phyloP scores from a whole-genome alignment of 2,888 invertebrate genomes.

The Drosophila kambysellisi region DNA sequence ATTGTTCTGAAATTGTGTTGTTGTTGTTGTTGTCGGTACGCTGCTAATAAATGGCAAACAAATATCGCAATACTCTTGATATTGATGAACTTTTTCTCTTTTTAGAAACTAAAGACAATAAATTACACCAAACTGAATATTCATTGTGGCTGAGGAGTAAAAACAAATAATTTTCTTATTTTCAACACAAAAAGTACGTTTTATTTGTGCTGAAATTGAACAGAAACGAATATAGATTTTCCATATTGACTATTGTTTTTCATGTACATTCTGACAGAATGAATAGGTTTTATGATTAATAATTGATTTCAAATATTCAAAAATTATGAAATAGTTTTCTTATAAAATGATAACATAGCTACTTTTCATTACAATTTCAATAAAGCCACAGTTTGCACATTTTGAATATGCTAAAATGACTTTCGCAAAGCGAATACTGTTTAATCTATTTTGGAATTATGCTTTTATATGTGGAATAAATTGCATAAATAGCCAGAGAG shows the following conservation, averaged over 20 bases:
- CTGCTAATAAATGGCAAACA: constrained; percentile 22
- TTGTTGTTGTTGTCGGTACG: background rate
- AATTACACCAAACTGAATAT: constrained; percentile 3
- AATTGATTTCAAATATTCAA: background rate
- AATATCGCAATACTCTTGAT: constrained; percentile 34
- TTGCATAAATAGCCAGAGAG: constrained; percentile 27
- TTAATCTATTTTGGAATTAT: background rate
- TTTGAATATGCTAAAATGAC: background rate
- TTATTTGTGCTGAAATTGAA: background rate
- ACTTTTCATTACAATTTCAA: background rate
- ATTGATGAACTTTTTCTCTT: background rate
- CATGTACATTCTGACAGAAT: background rate
- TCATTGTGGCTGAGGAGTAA: background rate
- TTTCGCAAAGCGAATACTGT: background rate
- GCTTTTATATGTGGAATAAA: constrained; percentile 13
- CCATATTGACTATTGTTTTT: background rate
- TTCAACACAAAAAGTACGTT: background rate
- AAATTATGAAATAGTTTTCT: background rate
- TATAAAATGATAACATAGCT: background rate
- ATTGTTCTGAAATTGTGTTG: constrained; percentile 40
- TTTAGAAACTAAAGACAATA: constrained; percentile 6
- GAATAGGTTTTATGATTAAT: background rate
- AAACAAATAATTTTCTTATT: background rate
- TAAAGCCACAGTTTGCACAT: background rate
- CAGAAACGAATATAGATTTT: background rate